phyloP scores from a whole-genome alignment of 2,888 invertebrate species.

The Ecdyonurus torrentis region DNA sequence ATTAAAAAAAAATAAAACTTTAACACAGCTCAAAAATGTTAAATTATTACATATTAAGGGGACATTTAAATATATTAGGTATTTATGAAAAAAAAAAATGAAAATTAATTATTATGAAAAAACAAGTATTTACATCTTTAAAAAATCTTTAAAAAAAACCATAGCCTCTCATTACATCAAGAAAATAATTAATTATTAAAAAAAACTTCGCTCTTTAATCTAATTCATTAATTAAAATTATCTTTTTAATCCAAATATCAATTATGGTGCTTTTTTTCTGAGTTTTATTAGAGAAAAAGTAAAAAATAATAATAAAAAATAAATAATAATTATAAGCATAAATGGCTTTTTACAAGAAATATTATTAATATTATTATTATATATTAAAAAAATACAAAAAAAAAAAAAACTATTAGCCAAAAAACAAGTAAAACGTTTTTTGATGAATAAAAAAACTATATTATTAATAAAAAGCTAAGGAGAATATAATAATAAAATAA shows the following conservation, averaged over 20 bases:
- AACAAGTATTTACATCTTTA: conserved; percentile 14
- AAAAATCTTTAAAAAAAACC: neutral
- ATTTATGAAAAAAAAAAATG: conserved; percentile 9
- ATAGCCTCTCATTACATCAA: neutral
- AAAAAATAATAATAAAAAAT: conserved; percentile 13
- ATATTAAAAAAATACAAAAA: too few species aligned
- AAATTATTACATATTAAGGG: conserved; percentile 10
- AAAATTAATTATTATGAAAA: conserved; percentile 10
- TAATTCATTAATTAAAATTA: neutral
- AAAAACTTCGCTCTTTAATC: neutral
- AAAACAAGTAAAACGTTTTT: too few species aligned
- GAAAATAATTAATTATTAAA: too few species aligned
- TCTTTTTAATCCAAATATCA: neutral
- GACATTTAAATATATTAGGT: conserved; percentile 9
- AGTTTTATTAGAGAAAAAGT: conserved; percentile 13
- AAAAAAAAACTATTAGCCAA: too few species aligned
- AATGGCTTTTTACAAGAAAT: conserved; percentile 13
- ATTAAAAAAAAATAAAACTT: conserved; percentile 9
- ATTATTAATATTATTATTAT: conserved; percentile 20
- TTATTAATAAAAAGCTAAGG: conserved; percentile 20
- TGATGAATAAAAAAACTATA: too few species aligned
- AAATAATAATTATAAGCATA: conserved; percentile 15
- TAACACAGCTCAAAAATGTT: conserved; percentile 4
- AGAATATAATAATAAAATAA: conserved; percentile 17
- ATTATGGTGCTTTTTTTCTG: neutral